Base-by-base conservation (phyloP, 2,888 invertebrate genomes). In the Nemotelus nigrinus region DNA sequence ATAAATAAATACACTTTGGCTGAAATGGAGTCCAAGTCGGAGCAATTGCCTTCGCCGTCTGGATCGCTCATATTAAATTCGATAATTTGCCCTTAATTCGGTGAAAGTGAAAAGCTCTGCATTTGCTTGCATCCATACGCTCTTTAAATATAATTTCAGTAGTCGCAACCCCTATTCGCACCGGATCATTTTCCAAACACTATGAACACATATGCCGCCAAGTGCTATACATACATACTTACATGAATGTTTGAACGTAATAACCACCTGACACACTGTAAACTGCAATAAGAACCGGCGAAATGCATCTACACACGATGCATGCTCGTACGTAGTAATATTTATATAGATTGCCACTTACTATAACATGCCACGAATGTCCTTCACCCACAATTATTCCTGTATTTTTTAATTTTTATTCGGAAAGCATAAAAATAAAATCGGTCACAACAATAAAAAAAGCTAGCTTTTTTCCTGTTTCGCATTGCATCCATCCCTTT, bases 381-480 rank as follows among this genome's bases (percentile, higher is more conserved):
- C 79, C 79, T 79, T 79, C 77, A 79, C 79, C 79, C 79, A 79
- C 77, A 79, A 77, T 77, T 70, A 79, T 76, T 76, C 77, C 58
- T 77, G 75, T 76, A 76, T 79, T 76, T 79, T 76, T 75, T 76
- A 58, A 77, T 78, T 76, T 76, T 55, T 71, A 78, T 50, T 70
- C 47, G 60, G 48, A 74, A 45, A 60, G 63, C 63, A 74, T 74
- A 74, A 60, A 74, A 74, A 74, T 74, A 74, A 74, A 74, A 74
- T 74, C 63, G 74, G 74, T 63, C 60, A 63, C 74, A 43, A 60
- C 63, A 74, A 41, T 63, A 47, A 63, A 72, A 70, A 74, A 74
- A 60, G 44, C 48, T 8, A 60, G 63, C 63, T 43, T n/a, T 39
- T 39, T 58, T n/a, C 8, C 50, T 8, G 7, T 41, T n/a, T 41